phyloP scores from a whole-genome alignment of 2,113 vertebrate genomes.

The Pampusana beccarii region DNA sequence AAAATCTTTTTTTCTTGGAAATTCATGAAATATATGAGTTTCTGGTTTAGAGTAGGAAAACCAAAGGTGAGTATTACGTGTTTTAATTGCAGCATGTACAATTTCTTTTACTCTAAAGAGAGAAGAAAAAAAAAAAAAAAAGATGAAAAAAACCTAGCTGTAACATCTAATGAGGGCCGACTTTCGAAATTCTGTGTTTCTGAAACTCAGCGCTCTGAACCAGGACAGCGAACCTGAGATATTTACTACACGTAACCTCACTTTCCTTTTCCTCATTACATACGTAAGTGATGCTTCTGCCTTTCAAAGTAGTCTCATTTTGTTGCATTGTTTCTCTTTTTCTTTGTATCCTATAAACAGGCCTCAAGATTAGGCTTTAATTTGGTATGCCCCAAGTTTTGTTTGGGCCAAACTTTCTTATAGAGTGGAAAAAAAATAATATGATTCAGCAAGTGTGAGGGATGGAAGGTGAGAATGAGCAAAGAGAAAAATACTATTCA shows the following conservation, averaged over 20 bases:
- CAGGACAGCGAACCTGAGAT: neutral
- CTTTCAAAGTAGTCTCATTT: neutral
- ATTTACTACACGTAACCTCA: neutral
- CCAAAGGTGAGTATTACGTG: neutral
- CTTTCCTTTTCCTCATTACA: neutral
- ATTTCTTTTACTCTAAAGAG: neutral
- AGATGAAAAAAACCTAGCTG: too few relatives aligned
- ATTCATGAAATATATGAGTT: neutral
- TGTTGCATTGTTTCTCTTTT: neutral
- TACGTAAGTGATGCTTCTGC: neutral
- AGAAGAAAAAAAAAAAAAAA: neutral
- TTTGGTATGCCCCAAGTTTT: neutral
- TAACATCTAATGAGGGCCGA: neutral
- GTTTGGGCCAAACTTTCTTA: neutral
- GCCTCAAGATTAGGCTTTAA: neutral
- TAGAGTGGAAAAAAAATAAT: neutral
- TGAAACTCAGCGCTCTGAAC: neutral
- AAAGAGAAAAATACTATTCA: neutral
- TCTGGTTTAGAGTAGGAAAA: neutral
- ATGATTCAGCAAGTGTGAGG: fast-evolving
- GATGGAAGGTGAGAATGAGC: neutral
- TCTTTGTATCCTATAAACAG: neutral
- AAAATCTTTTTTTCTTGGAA: neutral
- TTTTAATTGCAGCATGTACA: neutral
- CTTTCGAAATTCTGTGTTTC: neutral